Base-by-base conservation (phyloP, 37 sponge, comb jelly and placozoan genomes). In the Hexactinellida sp. region DNA sequence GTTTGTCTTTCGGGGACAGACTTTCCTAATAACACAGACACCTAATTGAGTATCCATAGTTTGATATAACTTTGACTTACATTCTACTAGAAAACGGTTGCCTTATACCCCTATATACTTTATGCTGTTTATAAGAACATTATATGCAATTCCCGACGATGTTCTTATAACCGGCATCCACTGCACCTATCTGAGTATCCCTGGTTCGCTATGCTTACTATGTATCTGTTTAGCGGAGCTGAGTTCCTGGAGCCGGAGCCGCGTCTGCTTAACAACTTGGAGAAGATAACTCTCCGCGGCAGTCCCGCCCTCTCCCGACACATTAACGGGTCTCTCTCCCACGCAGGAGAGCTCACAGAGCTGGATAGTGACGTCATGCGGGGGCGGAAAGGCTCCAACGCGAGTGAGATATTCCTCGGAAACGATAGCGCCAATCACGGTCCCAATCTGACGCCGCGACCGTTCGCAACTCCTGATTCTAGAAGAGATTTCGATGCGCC, bases 391-490 rank as follows among this genome's bases (percentile, higher is more conserved):
- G 13, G 13, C 30, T 63, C 76, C 28, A 63, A 7, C 21, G 34
- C 34, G 19, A 63, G 76, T n/a, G 76, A 63, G 5, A 63, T 7
- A 10, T 63, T 32, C 76, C 25, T 63, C 19, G 19, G 19, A 3
- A 63, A 63, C 76, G 76, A 63, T 10, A 7, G 13, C 32, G 5
- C 76, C 25, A 63, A 23, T n/a, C 76, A n/a, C 3, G 52, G 52
- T 47, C 13, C 52, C 16, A 47, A 47, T 16, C 13, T 63, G 30
- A 63, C 76, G 28, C 76, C 76, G 25, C 76, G 76, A 7, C 76
- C 76, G 5, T 63, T 63, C 34, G 76, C 76, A 21, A 63, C 76
- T 63, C 76, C 76, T n/a, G 76, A 63, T 63, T 63, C 76, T 10
- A 23, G 76, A 23, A 10, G 76, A n/a, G 76, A 63, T 63, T 63